phyloP scores from a whole-genome alignment of 2,797 vertebrate species.

The Scolopax bukidnonensis region DNA sequence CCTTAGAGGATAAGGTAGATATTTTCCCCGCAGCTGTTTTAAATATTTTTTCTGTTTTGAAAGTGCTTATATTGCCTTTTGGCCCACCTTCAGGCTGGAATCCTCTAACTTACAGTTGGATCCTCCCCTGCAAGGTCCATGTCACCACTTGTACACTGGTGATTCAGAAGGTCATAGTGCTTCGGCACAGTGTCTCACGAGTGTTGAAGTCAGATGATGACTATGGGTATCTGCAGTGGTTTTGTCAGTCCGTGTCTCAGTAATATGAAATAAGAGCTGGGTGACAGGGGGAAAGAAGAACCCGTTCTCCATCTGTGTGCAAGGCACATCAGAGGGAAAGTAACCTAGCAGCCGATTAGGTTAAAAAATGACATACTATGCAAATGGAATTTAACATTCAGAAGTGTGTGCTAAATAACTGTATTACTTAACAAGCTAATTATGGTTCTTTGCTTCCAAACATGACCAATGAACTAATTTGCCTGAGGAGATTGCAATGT shows the following conservation, averaged over 20 bases:
- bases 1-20: not conserved
- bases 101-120: not conserved
- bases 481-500: slow-evolving; percentile 31
- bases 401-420: slow-evolving; percentile 27
- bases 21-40: not conserved
- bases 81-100: not conserved
- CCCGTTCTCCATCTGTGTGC: slow-evolving; percentile 9
- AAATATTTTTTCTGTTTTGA: not conserved
- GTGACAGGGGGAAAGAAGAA: slow-evolving; percentile 9
- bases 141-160: not conserved
- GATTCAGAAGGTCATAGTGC: not conserved
- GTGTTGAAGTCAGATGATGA: not conserved
- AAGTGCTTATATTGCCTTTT: not conserved
- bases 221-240: not conserved
- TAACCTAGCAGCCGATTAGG: not conserved
- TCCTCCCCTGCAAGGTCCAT: not conserved
- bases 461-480: slow-evolving; percentile 19
- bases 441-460: slow-evolving; percentile 44
- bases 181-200: not conserved
- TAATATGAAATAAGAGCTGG: slow-evolving; percentile 31
- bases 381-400: slow-evolving; percentile 25
- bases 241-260: slow-evolving; percentile 17
- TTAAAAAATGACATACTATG: slow-evolving; percentile 31
- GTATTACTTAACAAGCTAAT: slow-evolving; percentile 56
- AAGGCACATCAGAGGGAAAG: not conserved